A percentile compares a stretch with the other conserved stretches of the same genome.
These are phyloP conservation scores for Pomacea maculata DNA, from an alignment of 1,140 invertebrate species.

Conservation along the genomic window DNA sequence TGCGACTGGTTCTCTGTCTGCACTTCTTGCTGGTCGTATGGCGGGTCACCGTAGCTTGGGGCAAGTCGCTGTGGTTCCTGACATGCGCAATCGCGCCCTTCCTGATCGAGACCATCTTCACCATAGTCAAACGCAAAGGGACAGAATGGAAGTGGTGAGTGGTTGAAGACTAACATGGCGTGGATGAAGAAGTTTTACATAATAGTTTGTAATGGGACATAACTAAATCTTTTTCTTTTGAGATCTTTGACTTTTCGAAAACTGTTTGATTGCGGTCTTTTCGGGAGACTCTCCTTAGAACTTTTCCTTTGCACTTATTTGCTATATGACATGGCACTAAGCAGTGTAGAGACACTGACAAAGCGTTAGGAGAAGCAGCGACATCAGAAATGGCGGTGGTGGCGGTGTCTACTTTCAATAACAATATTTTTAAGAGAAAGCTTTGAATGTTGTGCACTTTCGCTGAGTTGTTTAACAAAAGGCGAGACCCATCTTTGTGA, in stretches of 20 bases:
- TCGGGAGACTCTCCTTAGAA: neutral
- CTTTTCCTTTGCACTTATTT: neutral
- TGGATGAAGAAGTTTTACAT: neutral
- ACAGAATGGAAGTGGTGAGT: constrained; percentile 56
- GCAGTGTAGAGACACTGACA: too few species aligned
- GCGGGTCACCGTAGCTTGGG: constrained; percentile 42
- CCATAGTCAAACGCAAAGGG: constrained; percentile 45
- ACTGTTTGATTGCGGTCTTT: neutral
- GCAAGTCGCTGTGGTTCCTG: constrained; percentile 45
- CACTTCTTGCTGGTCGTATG: constrained; percentile 53
- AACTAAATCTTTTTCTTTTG: too few species aligned
- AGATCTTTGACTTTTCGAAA: neutral
- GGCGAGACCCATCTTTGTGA: neutral
- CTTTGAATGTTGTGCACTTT: neutral
- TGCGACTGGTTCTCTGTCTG: constrained; percentile 46
- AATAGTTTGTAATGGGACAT: neutral
- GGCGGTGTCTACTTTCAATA: neutral
- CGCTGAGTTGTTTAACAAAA: neutral
- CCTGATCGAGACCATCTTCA: constrained; percentile 46
- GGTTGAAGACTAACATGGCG: neutral
- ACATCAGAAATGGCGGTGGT: neutral
- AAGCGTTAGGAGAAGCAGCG: neutral
- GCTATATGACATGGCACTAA: neutral
- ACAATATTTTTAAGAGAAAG: too few species aligned
- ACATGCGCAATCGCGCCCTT: constrained; percentile 39